Conservation (phyloP, 2,113 vertebrate genomes). For the Dunckerocampus dactyliophorus region DNA sequence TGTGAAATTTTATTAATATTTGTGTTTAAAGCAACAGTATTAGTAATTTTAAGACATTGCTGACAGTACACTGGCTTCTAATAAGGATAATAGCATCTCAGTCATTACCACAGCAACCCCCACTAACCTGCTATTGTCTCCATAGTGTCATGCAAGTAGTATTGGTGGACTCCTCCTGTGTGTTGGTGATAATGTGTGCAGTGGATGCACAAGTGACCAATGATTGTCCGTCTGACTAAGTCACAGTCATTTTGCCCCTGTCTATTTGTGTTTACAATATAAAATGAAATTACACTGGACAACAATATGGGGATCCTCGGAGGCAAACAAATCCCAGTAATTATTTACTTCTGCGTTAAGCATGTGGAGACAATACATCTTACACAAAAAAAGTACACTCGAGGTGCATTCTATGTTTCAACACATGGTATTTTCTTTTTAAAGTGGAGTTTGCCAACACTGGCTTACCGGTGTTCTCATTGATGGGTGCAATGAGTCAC, state of each 20-base stretch:
- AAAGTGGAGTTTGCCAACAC: background rate
- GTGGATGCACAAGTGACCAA: background rate
- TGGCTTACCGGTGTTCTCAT: constrained; percentile 12
- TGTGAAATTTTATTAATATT: background rate
- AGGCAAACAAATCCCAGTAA: background rate
- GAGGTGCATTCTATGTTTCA: background rate
- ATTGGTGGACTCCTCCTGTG: too few relatives aligned
- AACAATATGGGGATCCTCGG: background rate
- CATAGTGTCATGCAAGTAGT: too few relatives aligned
- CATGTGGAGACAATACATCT: background rate
- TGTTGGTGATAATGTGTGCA: background rate
- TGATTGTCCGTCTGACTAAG: too few relatives aligned
- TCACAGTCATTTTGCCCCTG: too few relatives aligned
- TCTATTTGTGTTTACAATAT: background rate
- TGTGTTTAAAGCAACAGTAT: too few relatives aligned
- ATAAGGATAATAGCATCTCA: too few relatives aligned
- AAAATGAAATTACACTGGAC: background rate
- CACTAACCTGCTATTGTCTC: too few relatives aligned
- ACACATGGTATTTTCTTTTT: background rate
- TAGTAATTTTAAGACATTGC: too few relatives aligned
- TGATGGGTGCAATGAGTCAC: constrained; percentile 28
- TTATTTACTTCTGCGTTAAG: background rate
- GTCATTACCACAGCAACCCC: too few relatives aligned
- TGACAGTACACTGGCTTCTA: too few relatives aligned
- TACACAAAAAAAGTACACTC: background rate